Percentiles rank a stretch among this genome's conserved stretches.
phyloP scores from a whole-genome alignment of 2,113 vertebrate species.

The Geococcyx californianus region DNA sequence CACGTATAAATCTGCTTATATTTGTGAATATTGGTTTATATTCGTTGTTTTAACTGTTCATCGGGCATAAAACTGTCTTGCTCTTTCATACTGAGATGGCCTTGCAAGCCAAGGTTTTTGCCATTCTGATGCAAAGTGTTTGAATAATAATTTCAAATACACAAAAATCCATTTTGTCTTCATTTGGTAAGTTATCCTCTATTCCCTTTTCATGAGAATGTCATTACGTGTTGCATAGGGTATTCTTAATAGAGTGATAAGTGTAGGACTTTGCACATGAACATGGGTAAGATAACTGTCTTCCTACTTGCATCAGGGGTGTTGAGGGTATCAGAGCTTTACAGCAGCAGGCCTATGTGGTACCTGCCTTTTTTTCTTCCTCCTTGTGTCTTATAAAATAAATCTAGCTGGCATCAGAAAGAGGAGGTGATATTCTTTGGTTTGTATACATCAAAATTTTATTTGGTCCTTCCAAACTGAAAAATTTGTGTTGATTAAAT shows the following conservation, averaged over 20 bases:
- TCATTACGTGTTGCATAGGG: background rate
- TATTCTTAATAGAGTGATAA: background rate
- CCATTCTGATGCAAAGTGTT: background rate
- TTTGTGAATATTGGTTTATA: background rate
- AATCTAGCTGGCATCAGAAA: fast-evolving
- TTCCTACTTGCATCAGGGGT: background rate
- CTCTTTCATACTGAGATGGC: background rate
- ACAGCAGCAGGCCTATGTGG: background rate
- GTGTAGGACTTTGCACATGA: fast-evolving
- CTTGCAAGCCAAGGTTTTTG: background rate
- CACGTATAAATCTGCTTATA: background rate
- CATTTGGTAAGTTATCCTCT: background rate
- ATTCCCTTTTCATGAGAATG: background rate
- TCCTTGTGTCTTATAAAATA: background rate
- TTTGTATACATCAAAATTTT: background rate
- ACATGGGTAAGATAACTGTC: background rate
- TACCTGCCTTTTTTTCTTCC: background rate
- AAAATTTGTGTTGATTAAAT: background rate
- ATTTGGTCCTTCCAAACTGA: background rate
- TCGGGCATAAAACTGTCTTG: background rate
- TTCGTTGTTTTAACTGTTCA: background rate
- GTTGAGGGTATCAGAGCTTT: background rate
- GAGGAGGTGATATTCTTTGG: background rate
- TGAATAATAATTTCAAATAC: background rate
- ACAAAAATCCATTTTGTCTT: background rate